Conservation (phyloP, 1,140 invertebrate species). For the Arion vulgaris region DNA sequence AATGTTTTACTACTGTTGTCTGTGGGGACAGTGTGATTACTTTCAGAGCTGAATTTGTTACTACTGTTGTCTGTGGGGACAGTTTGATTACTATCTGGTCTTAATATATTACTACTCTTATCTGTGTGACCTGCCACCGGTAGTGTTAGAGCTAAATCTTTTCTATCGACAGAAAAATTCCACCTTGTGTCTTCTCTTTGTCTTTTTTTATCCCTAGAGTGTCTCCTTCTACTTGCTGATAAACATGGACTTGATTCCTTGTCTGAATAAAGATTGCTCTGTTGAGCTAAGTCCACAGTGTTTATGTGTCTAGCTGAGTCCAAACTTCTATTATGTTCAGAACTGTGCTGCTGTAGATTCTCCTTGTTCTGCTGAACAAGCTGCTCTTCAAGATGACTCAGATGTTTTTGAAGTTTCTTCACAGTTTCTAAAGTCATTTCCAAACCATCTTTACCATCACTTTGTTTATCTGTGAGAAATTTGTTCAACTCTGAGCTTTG, state of each 20-base stretch:
- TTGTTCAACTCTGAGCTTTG: background rate
- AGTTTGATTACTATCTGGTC: background rate
- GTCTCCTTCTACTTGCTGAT: background rate
- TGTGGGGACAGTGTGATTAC: no score
- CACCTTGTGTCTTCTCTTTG: background rate
- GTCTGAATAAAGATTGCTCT: background rate
- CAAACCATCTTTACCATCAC: background rate
- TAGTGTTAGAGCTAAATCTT: background rate
- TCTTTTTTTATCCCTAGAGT: background rate
- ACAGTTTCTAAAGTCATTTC: background rate
- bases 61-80: no score
- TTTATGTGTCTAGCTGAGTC: background rate
- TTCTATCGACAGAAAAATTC: background rate
- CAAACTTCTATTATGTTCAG: background rate
- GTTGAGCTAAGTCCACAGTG: background rate
- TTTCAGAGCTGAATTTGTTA: no score
- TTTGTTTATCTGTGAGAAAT: background rate
- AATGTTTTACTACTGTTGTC: no score
- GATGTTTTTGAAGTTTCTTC: background rate
- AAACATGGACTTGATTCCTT: background rate
- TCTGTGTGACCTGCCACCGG: background rate
- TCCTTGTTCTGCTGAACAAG: background rate
- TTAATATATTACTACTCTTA: background rate
- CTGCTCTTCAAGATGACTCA: constrained; percentile 1
- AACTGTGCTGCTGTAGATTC: background rate